Evolutionary conservation across 2,888 invertebrate genomes (phyloP).

Genomic region (Andrena bucephala): DNA sequence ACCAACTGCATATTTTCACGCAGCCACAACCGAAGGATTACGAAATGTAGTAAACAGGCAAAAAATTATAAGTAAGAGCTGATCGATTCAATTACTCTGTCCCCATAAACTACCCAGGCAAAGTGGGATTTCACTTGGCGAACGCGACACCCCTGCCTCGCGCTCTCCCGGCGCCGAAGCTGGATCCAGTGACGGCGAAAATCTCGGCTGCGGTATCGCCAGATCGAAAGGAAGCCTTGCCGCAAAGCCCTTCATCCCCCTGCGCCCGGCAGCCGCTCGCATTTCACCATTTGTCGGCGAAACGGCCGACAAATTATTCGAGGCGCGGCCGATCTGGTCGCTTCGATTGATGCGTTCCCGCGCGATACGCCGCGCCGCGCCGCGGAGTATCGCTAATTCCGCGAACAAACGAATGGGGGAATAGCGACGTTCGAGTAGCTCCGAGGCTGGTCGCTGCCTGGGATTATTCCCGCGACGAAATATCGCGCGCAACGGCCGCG

Average conservation of each 20-base stretch:
- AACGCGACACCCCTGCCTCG: not conserved
- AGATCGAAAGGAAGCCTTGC: not conserved
- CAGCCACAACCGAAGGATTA: too few relatives aligned
- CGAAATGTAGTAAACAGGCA: too few relatives aligned
- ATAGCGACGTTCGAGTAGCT: conserved; percentile 59
- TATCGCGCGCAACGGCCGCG: conserved; percentile 46
- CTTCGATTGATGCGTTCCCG: conserved; percentile 62
- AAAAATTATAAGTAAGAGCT: too few relatives aligned
- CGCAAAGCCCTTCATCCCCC: conserved; percentile 32
- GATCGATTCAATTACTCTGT: too few relatives aligned
- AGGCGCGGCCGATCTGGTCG: conserved; percentile 62
- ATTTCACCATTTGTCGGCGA: conserved; percentile 30
- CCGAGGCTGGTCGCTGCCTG: not conserved
- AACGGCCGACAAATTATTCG: conserved; percentile 61
- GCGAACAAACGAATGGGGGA: conserved; percentile 26
- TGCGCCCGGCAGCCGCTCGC: conserved; percentile 13
- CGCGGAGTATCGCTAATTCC: conserved; percentile 7
- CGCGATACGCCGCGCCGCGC: conserved; percentile 64
- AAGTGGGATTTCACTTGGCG: not conserved
- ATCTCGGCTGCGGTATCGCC: not conserved
- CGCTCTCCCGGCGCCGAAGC: not conserved
- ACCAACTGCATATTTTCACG: too few relatives aligned
- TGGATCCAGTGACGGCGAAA: not conserved
- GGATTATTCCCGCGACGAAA: conserved; percentile 63
- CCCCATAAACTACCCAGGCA: too few relatives aligned